Evolutionary conservation across 2,113 vertebrate species (phyloP).

Genomic region (Thamnophis sirtalis): DNA sequence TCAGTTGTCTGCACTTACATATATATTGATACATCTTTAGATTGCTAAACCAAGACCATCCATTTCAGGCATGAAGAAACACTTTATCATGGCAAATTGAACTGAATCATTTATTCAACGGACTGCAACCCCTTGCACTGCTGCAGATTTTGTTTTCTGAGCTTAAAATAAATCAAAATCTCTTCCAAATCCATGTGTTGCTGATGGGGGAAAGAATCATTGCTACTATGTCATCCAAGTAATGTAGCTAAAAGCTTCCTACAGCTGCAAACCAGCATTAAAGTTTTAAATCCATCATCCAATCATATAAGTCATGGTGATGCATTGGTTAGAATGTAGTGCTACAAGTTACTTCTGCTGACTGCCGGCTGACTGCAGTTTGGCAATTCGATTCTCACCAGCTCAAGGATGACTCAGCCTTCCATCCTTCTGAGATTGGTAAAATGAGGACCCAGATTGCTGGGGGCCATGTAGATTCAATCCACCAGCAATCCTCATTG

Average conservation of each 20-base stretch:
- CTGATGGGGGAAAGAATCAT: background rate
- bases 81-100: conserved; percentile 45
- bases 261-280: background rate
- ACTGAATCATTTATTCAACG: conserved; percentile 39
- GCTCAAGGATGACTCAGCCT: too few relatives aligned
- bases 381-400: too few relatives aligned
- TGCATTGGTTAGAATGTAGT: too few relatives aligned
- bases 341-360: too few relatives aligned
- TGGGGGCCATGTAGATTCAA: background rate
- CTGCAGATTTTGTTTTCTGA: conserved; percentile 44
- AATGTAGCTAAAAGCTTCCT: background rate
- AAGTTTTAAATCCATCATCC: background rate
- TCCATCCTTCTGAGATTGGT: too few relatives aligned
- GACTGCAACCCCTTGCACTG: conserved; percentile 34
- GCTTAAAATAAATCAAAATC: conserved; percentile 45
- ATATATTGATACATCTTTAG: background rate
- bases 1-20: background rate
- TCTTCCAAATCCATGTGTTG: conserved; percentile 12
- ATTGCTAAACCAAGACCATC: background rate
- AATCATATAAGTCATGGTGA: too few relatives aligned
- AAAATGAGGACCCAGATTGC: too few relatives aligned
- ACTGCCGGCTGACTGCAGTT: too few relatives aligned
- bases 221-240: conserved; percentile 24
- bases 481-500: background rate
- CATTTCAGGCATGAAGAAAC: conserved; percentile 14